These are phyloP conservation scores for Rhineura floridana DNA, from an alignment of 2,113 vertebrate genomes.

Conservation along the genomic window DNA sequence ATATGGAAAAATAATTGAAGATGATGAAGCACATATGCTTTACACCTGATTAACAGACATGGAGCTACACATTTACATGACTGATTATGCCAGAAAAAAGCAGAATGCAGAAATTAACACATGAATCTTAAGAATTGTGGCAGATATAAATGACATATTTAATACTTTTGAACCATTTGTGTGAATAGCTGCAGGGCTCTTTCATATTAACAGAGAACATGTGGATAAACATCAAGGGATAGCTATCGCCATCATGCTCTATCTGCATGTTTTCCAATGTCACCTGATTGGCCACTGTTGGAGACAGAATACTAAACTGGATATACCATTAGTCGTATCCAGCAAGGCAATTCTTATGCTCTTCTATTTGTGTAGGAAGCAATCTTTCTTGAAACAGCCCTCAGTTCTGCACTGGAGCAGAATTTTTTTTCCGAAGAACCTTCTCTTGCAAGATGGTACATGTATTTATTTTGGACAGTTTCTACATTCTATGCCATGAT, in stretches of 20 bases:
- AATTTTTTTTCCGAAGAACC: conserved; percentile 31
- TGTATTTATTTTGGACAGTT: conserved; percentile 58
- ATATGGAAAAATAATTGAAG: background rate
- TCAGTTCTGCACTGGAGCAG: conserved; percentile 12
- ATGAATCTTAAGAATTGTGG: background rate
- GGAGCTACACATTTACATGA: background rate
- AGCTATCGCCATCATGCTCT: background rate
- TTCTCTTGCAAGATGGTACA: background rate
- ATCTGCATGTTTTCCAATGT: background rate
- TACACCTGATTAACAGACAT: background rate
- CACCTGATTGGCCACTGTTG: background rate
- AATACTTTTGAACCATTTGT: background rate
- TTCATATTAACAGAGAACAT: background rate
- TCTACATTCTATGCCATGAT: conserved; percentile 49
- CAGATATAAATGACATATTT: too few relatives aligned
- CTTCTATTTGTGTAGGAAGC: background rate
- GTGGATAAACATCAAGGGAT: background rate
- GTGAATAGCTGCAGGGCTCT: background rate
- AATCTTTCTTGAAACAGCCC: background rate
- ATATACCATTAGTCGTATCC: background rate
- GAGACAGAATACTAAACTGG: background rate
- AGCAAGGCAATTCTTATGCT: background rate
- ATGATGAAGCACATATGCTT: background rate
- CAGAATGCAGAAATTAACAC: background rate
- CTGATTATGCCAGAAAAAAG: background rate